Conservation (phyloP, 2,888 invertebrate species). For the Ctena decussata region DNA sequence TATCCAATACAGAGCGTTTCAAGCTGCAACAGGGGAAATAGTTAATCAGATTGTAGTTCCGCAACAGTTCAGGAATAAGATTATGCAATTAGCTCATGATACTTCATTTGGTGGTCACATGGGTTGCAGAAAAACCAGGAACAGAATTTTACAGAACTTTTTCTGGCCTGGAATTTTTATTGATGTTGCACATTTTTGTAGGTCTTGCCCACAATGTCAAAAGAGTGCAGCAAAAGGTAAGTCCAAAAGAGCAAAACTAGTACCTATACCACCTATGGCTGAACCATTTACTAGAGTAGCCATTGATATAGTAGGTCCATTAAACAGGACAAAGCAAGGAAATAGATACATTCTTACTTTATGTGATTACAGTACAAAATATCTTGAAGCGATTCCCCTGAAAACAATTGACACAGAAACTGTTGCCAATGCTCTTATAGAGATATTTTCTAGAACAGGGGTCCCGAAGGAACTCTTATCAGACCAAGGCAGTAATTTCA, state of each 20-base stretch:
- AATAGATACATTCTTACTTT: slow-evolving; percentile 13
- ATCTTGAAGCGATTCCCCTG: neutral
- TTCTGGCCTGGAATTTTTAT: slow-evolving; percentile 16
- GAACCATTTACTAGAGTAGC: slow-evolving; percentile 10
- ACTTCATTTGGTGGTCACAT: neutral
- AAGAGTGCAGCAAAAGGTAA: slow-evolving; percentile 2
- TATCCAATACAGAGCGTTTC: neutral
- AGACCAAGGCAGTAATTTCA: slow-evolving; percentile 16
- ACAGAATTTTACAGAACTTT: neutral
- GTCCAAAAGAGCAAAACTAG: neutral
- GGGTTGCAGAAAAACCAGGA: neutral
- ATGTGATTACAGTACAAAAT: slow-evolving; percentile 16
- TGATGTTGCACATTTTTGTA: neutral
- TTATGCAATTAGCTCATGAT: neutral
- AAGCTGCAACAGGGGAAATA: neutral
- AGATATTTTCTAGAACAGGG: slow-evolving; percentile 18
- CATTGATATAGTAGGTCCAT: slow-evolving; percentile 8
- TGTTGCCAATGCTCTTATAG: neutral
- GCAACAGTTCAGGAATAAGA: neutral
- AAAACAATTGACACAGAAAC: neutral
- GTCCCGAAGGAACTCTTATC: neutral
- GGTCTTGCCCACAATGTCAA: neutral
- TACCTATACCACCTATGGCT: slow-evolving; percentile 11
- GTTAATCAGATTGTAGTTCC: slow-evolving; percentile 3
- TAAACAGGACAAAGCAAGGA: neutral